Evolutionary conservation across 2,113 vertebrate genomes (phyloP).

Genomic region (Halcyon senegalensis): DNA sequence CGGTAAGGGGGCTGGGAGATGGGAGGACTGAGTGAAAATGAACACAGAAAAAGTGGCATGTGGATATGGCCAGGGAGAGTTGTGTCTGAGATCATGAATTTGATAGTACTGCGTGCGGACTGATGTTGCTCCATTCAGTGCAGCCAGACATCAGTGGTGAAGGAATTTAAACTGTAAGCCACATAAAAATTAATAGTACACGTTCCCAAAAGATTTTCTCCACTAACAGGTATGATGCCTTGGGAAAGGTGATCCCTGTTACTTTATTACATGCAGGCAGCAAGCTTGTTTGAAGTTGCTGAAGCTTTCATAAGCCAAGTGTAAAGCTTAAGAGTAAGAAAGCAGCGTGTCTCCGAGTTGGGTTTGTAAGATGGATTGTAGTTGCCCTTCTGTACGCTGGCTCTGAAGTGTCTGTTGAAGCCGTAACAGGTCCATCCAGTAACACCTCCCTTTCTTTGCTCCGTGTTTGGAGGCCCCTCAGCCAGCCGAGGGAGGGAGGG

Average conservation of each 20-base stretch:
- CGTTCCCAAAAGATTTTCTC: not conserved
- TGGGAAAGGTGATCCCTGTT: not conserved
- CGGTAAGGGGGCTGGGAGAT: not conserved
- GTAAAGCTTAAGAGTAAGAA: not conserved
- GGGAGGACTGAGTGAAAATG: not conserved
- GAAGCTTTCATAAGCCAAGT: not conserved
- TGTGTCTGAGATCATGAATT: rapidly evolving
- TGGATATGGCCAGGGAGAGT: not conserved
- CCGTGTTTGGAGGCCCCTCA: not conserved
- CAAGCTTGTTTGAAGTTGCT: rapidly evolving
- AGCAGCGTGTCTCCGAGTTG: not conserved
- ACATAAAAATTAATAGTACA: not conserved
- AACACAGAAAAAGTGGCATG: rapidly evolving
- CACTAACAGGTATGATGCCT: rapidly evolving
- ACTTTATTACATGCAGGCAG: not conserved
- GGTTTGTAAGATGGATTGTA: rapidly evolving
- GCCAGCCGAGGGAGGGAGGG: no score
- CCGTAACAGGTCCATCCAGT: not conserved
- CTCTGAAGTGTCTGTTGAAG: rapidly evolving
- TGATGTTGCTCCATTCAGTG: not conserved
- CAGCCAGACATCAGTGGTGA: not conserved
- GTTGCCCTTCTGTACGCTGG: not conserved
- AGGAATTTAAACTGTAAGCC: not conserved
- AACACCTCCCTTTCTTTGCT: not conserved
- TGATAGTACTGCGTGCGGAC: not conserved